Evolutionary conservation across 1,140 invertebrate genomes (phyloP).

Genomic region (Drosophila sulfurigaster): DNA sequence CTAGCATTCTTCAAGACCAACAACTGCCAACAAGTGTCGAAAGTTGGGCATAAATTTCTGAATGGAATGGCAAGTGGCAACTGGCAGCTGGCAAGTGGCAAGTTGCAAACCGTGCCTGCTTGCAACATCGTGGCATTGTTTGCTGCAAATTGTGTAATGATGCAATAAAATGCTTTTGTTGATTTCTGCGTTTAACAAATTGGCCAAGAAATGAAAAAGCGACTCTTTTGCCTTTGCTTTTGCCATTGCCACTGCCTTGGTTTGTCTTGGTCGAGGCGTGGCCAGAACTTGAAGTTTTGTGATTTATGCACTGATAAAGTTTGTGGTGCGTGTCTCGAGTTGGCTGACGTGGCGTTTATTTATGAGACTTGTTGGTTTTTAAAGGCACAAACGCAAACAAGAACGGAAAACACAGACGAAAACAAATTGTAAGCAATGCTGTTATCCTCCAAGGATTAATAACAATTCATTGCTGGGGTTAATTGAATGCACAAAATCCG

Average conservation of each 20-base stretch:
- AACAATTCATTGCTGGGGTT: conserved; percentile 55
- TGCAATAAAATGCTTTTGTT: conserved; percentile 65
- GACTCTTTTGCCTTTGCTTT: conserved; percentile 5
- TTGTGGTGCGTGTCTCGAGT: conserved; percentile 69
- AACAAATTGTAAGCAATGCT: conserved; percentile 25
- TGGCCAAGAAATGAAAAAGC: conserved; percentile 27
- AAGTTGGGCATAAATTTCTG: conserved; percentile 33
- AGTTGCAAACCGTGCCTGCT: conserved; percentile 1
- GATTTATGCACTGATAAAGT: conserved; percentile 74
- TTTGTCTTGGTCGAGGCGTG: conserved; percentile 6
- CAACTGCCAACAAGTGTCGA: conserved; percentile 8
- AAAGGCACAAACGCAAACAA: conserved; percentile 20
- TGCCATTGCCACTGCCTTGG: no score
- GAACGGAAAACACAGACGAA: conserved; percentile 37
- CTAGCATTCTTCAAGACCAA: conserved; percentile 5
- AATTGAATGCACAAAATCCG: conserved; percentile 53
- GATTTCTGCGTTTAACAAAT: conserved; percentile 71
- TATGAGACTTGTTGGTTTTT: conserved; percentile 61
- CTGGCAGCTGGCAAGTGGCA: neutral
- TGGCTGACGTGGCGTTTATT: conserved; percentile 55
- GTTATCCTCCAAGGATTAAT: conserved; percentile 36
- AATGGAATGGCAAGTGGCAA: conserved; percentile 8
- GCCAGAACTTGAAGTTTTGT: conserved; percentile 61
- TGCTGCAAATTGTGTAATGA: conserved; percentile 71
- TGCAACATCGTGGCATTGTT: conserved; percentile 30